These are phyloP conservation scores for Petrosia ficiformis DNA, from an alignment of 37 sponge, comb jelly and placozoan species.

Conservation along the genomic window DNA sequence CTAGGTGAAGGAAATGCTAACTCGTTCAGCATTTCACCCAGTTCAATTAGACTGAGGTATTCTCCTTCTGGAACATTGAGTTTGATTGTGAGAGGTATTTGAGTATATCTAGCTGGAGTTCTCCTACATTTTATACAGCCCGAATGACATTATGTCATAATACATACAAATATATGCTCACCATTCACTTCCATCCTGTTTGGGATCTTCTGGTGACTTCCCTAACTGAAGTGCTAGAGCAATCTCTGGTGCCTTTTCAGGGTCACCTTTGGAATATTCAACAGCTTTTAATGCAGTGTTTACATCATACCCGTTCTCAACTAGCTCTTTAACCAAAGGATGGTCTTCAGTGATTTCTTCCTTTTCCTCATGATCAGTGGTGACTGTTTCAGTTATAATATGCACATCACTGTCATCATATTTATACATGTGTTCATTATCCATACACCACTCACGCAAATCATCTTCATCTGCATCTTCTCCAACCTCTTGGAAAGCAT, in stretches of 20 bases:
- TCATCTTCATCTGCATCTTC: slow-evolving; percentile 13
- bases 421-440: slow-evolving; percentile 12
- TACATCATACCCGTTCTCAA: slow-evolving; percentile 6
- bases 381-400: neutral
- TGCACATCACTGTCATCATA: slow-evolving; percentile 3
- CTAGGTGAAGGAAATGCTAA: neutral
- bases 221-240: neutral
- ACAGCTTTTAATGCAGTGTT: slow-evolving; percentile 34
- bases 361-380: neutral
- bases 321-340: slow-evolving; percentile 23
- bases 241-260: slow-evolving; percentile 3
- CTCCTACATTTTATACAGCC: no score
- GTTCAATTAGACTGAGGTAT: neutral
- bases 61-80: neutral
- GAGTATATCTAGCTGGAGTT: neutral
- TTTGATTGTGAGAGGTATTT: neutral
- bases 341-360: slow-evolving; percentile 3
- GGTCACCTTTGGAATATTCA: neutral
- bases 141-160: neutral
- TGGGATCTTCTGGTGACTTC: neutral
- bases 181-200: neutral
- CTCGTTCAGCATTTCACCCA: neutral
- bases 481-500: neutral
- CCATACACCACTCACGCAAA: slow-evolving; percentile 22
- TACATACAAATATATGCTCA: neutral